Evolutionary conservation across 2,888 invertebrate genomes (phyloP).

Genomic region (Pheosia gnoma): DNA sequence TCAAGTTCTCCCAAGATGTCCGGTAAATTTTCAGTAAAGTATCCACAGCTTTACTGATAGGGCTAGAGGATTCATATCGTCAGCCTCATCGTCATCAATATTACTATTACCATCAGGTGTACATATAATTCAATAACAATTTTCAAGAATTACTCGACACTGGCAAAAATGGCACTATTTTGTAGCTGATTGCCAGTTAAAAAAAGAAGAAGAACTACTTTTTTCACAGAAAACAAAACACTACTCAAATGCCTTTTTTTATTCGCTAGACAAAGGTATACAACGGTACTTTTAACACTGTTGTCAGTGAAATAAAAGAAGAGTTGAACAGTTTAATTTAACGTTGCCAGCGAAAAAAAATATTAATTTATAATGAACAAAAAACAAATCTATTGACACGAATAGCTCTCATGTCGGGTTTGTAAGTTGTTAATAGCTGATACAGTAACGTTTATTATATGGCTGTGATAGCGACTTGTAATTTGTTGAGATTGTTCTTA

Average conservation of each 20-base stretch:
- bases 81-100: no score
- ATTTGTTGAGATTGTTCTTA: constrained; percentile 34
- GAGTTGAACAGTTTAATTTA: not conserved
- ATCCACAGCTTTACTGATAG: no score
- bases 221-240: not conserved
- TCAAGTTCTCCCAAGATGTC: no score
- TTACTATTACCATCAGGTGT: no score
- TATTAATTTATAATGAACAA: not conserved
- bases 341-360: not conserved
- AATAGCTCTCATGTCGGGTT: constrained; percentile 7
- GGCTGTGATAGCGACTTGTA: constrained; percentile 25
- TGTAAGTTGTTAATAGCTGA: constrained; percentile 3
- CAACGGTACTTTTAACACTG: constrained; percentile 1
- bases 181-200: no score
- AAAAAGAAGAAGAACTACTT: no score
- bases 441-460: constrained; percentile 23
- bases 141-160: no score
- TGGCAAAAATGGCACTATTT: no score
- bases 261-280: not conserved
- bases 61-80: no score
- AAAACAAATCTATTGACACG: constrained; percentile 16
- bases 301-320: no score
- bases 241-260: not conserved
- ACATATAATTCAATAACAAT: no score
- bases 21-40: no score